These are phyloP conservation scores for Acyrthosiphon pisum DNA, from an alignment of 1,140 invertebrate species.

Conservation along the genomic window DNA sequence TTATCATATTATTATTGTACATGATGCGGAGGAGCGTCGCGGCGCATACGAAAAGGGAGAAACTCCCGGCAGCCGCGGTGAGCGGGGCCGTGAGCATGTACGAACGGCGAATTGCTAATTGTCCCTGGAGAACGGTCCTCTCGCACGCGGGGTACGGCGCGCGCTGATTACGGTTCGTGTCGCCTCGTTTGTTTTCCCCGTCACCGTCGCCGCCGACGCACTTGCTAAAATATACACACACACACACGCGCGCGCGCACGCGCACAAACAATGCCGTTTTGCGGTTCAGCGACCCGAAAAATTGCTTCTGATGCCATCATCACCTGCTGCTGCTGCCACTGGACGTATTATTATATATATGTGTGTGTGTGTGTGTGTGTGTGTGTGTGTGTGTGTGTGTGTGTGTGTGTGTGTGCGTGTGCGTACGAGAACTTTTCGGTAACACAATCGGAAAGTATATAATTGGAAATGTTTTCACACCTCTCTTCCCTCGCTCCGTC, in stretches of 20 bases:
- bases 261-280: slow-evolving; percentile 35
- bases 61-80: background rate
- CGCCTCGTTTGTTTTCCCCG: slow-evolving; percentile 40
- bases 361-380: too few relatives aligned
- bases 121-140: slow-evolving; percentile 34
- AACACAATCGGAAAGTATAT: slow-evolving; percentile 53
- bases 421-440: slow-evolving; percentile 39
- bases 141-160: background rate
- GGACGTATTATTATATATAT: slow-evolving; percentile 1
- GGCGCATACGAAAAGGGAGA: background rate
- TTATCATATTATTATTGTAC: background rate
- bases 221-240: slow-evolving; percentile 35
- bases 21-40: too few relatives aligned
- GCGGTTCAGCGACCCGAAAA: slow-evolving; percentile 57
- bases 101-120: slow-evolving; percentile 47
- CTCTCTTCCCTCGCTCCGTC: background rate
- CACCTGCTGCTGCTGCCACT: slow-evolving; percentile 16
- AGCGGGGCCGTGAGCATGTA: background rate
- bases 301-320: slow-evolving; percentile 50
- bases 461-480: slow-evolving; percentile 54
- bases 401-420: background rate
- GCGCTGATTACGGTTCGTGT: slow-evolving; percentile 49
- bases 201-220: slow-evolving; percentile 13
- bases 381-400: background rate
- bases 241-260: too few relatives aligned